These are phyloP conservation scores for Pantelozetes paolii DNA, from an alignment of 2,888 invertebrate genomes.

Conservation along the genomic window DNA sequence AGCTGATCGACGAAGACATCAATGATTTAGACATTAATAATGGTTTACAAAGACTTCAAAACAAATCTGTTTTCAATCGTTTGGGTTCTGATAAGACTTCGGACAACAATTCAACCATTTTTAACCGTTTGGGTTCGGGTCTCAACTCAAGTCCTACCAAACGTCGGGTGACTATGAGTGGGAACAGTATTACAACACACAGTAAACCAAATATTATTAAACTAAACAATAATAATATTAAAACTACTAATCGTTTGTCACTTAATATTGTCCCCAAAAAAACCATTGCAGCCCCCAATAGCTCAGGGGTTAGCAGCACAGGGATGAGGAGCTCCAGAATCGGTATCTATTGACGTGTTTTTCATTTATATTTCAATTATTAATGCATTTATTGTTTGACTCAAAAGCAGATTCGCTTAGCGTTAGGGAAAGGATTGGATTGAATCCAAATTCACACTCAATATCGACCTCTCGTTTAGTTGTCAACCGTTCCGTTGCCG, in stretches of 20 bases:
- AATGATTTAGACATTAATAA: neutral
- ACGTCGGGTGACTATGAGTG: conserved; percentile 23
- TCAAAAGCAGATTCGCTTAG: conserved; percentile 9
- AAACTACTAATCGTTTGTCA: neutral
- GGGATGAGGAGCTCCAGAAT: neutral
- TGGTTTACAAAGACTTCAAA: neutral
- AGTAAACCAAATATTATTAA: neutral
- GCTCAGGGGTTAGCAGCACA: neutral
- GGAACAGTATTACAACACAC: conserved; percentile 3
- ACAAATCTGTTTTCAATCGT: conserved; percentile 8
- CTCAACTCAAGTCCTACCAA: neutral
- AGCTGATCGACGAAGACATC: conserved; percentile 5
- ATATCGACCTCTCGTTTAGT: neutral
- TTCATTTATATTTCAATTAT: neutral
- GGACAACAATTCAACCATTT: conserved; percentile 9
- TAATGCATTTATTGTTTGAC: neutral
- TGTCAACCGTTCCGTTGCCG: neutral
- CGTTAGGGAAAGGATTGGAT: conserved; percentile 22
- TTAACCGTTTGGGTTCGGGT: conserved; percentile 11
- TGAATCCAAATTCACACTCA: neutral
- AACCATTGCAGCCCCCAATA: conserved; percentile 19
- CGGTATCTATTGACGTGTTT: neutral
- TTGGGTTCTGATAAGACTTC: neutral
- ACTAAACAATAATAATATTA: neutral
- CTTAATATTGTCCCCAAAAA: neutral